These are phyloP conservation scores for Aplodontia rufa DNA, from an alignment of 2,113 vertebrate species.

Conservation along the genomic window DNA sequence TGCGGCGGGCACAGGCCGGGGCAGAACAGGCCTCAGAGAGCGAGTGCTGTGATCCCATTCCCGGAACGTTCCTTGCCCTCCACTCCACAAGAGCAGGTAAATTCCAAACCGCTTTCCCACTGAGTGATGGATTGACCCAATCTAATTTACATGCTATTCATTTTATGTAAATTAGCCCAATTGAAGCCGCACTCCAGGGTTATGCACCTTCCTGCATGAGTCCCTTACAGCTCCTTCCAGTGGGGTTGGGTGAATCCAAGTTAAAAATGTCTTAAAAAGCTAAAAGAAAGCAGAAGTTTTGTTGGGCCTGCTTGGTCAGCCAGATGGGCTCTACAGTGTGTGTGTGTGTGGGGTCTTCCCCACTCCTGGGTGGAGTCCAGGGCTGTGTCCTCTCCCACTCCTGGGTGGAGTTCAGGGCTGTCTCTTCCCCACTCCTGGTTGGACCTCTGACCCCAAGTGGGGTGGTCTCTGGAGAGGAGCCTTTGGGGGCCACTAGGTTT, in stretches of 20 bases:
- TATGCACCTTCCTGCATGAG: not conserved
- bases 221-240: not conserved
- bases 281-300: not conserved
- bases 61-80: not conserved
- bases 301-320: not conserved
- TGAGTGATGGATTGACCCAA: not conserved
- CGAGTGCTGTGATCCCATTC: not conserved
- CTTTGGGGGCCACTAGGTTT: not conserved
- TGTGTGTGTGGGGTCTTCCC: too few relatives aligned
- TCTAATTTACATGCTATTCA: slow-evolving; percentile 42
- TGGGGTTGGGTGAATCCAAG: not conserved
- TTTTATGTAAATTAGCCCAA: slow-evolving; percentile 39
- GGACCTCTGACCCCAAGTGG: accelerated
- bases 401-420: not conserved
- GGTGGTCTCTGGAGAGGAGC: not conserved
- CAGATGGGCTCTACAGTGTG: too few relatives aligned
- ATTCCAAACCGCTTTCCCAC: not conserved
- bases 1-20: too few relatives aligned
- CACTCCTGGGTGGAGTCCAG: too few relatives aligned
- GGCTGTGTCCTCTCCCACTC: not conserved
- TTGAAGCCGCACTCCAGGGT: not conserved
- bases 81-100: not conserved
- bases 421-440: not conserved
- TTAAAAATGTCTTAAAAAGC: not conserved
- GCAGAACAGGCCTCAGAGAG: too few relatives aligned